phyloP scores from a whole-genome alignment of 2,888 invertebrate genomes.

The Apotomis betuletana region DNA sequence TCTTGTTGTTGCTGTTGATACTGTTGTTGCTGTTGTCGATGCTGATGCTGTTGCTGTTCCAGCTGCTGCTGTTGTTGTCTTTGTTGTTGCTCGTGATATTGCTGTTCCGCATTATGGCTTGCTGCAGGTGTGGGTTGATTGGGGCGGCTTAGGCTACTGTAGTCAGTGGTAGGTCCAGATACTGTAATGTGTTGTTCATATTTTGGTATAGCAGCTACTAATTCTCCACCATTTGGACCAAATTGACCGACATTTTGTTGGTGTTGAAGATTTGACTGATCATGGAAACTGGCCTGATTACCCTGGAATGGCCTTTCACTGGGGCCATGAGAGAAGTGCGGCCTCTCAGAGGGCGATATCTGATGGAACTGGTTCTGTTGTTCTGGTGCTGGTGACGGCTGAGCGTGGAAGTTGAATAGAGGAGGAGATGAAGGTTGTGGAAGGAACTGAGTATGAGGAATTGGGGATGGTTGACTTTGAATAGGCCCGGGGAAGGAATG shows the following conservation, averaged over 20 bases:
- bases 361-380: constrained; percentile 41
- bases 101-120: constrained; percentile 46
- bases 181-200: constrained; percentile 90
- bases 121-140: constrained; percentile 53
- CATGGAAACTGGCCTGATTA: constrained; percentile 60
- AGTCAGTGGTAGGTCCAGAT: constrained; percentile 65
- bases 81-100: constrained; percentile 42
- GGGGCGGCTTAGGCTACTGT: constrained; percentile 60
- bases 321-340: constrained; percentile 63
- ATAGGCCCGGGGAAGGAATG: constrained; percentile 61
- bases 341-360: constrained; percentile 50
- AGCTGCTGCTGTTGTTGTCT: constrained; percentile 42
- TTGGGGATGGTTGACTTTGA: constrained; percentile 55
- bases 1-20: constrained; percentile 54
- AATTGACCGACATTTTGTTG: constrained; percentile 78
- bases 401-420: constrained; percentile 71
- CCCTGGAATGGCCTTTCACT: constrained; percentile 56
- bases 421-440: constrained; percentile 60
- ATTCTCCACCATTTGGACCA: constrained; percentile 87
- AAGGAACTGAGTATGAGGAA: constrained; percentile 44
- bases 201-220: constrained; percentile 90
- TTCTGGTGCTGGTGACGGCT: constrained; percentile 57
- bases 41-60: constrained; percentile 28
- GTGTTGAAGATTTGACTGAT: constrained; percentile 64
- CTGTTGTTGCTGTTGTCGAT: constrained; percentile 50